Evolutionary conservation across 2,888 invertebrate species (phyloP).

Genomic region (Acronicta aceris): DNA sequence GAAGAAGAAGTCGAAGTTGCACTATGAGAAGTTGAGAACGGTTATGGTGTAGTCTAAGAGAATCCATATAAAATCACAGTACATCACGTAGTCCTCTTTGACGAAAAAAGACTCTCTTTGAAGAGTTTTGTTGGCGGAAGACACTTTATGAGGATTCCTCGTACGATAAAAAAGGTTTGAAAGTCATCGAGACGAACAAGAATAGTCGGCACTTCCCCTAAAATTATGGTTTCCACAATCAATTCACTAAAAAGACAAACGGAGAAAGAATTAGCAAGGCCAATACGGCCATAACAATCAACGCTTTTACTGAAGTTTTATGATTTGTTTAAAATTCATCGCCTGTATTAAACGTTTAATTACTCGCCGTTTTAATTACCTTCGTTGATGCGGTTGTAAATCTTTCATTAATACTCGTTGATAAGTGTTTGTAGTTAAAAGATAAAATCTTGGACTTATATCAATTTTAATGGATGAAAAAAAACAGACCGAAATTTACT

Average conservation of each 20-base stretch:
- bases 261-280: conserved; percentile 21
- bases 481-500: no score
- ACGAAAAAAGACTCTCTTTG: no score
- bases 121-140: no score
- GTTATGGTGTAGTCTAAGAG: no score
- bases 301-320: conserved; percentile 57
- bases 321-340: conserved; percentile 41
- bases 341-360: conserved; percentile 33
- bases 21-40: no score
- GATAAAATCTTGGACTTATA: neutral
- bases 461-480: no score
- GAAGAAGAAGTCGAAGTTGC: no score
- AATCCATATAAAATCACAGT: no score
- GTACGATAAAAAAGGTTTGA: no score
- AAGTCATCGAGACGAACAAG: no score
- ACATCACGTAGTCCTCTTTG: no score
- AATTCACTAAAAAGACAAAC: conserved; percentile 63
- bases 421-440: conserved; percentile 12
- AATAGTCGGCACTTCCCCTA: neutral
- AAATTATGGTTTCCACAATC: conserved; percentile 15
- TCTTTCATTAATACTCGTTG: conserved; percentile 10
- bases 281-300: conserved; percentile 52
- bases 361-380: conserved; percentile 31
- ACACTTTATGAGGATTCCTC: neutral
- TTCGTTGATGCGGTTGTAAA: conserved; percentile 14